Evolutionary conservation across 1,140 invertebrate species (phyloP), one percentile per base, ranked within the genome.

Genomic region (Drosophila albomicans): DNA sequence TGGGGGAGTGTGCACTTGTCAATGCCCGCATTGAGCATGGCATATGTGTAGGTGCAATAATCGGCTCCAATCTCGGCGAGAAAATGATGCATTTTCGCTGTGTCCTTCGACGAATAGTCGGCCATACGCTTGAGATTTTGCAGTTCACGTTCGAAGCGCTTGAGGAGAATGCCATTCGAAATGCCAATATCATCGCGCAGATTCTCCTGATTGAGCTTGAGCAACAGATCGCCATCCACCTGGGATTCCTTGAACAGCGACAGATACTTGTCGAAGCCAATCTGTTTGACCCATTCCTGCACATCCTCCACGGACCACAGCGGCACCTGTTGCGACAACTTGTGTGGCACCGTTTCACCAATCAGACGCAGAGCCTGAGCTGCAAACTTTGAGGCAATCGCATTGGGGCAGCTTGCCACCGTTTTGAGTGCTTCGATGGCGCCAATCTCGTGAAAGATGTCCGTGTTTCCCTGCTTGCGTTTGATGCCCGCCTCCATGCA

Each of bases 401-500:
- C 98, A 93, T 99, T 99, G 0, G 99, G 99, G 93, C 98, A 99
- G 91, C 98, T 98, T 5, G 99, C 99, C 0, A 99, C 97, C 86
- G 97, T 98, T 92, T 99, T 99, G 67, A 99, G 94, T 0, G 98
- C 97, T 79, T 99, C 97, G 56, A 99, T 97, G 1, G 98, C 98
- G 54, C 97, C 97, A 73, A 99, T 99, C 92, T 98, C 98, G 59
- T 95, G 94, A 91, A 99, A 99, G 81, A 99, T 96, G 92, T 98
- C 96, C 0, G 98, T 97, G 72, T 99, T 98, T 10, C 98, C 97
- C 93, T 99, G 99, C 79, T 98, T 96, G 81, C 98, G 97, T 91
- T 99, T 99, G 41, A 99, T 99, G 8, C 97, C 97, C 2, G 99
- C 99, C 93, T 99, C 99, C 98, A 99, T 99, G 86, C 98, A 99